Conservation (phyloP, 2,888 invertebrate species). For the Oeneis ivallda region DNA sequence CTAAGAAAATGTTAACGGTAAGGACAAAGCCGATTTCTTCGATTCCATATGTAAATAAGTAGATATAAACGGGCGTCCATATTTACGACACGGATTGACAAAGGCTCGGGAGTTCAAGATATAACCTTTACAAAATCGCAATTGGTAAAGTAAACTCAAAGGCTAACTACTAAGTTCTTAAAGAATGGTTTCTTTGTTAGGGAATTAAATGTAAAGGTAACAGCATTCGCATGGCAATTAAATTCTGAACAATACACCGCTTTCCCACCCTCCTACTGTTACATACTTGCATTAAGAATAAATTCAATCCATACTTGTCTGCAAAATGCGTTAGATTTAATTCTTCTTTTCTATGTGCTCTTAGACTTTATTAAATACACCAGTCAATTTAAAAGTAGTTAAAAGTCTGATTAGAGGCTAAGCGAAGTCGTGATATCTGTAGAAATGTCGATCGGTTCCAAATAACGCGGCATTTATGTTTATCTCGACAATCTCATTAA, state of each 20-base stretch:
- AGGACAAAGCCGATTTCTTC: neutral
- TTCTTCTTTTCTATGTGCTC: conserved; percentile 4
- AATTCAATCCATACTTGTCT: conserved; percentile 12
- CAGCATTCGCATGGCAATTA: conserved; percentile 36
- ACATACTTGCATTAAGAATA: conserved; percentile 19
- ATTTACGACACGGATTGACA: conserved; percentile 30
- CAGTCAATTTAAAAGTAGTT: conserved; percentile 35
- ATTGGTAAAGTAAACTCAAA: conserved; percentile 36
- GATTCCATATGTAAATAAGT: conserved; percentile 17
- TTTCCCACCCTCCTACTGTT: conserved; percentile 24
- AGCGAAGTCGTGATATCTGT: conserved; percentile 57
- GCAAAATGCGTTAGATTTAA: conserved; percentile 7
- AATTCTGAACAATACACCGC: conserved; percentile 24
- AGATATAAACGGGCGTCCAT: conserved; percentile 23
- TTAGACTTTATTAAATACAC: conserved; percentile 24
- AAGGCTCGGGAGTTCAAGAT: conserved; percentile 35
- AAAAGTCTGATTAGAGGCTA: conserved; percentile 38
- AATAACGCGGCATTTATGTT: conserved; percentile 66
- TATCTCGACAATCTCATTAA: conserved; percentile 69
- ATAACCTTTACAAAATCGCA: conserved; percentile 35
- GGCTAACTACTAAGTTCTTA: conserved; percentile 32
- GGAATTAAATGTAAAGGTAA: conserved; percentile 35
- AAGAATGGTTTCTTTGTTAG: conserved; percentile 38
- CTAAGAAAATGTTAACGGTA: neutral
- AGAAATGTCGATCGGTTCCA: conserved; percentile 58